These are phyloP conservation scores for Poecilia latipinna DNA, from an alignment of 2,113 vertebrate genomes.

Conservation along the genomic window DNA sequence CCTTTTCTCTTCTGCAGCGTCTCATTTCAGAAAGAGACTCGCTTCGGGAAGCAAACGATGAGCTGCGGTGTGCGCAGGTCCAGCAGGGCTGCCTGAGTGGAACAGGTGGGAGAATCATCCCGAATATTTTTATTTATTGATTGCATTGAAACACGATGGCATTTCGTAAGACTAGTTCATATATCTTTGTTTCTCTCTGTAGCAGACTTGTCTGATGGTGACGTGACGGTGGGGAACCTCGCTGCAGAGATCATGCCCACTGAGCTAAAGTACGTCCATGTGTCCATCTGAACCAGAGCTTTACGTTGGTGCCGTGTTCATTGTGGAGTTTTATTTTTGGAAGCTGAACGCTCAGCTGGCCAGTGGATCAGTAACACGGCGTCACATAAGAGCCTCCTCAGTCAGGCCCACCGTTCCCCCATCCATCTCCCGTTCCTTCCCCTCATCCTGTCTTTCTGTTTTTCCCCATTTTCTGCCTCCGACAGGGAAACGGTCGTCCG, in stretches of 20 bases:
- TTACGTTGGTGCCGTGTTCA: background rate
- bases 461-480: too few species aligned
- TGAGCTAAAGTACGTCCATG: slow-evolving; percentile 84
- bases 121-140: too few species aligned
- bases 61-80: slow-evolving; percentile 87
- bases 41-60: slow-evolving; percentile 88
- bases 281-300: background rate
- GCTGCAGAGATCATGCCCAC: slow-evolving; percentile 90
- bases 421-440: background rate
- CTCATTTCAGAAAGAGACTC: slow-evolving; percentile 86
- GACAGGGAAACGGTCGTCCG: slow-evolving; percentile 86
- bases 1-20: slow-evolving; percentile 70
- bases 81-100: slow-evolving; percentile 84
- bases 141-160: background rate
- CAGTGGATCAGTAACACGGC: slow-evolving; percentile 12
- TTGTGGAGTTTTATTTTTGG: slow-evolving; percentile 35
- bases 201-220: slow-evolving; percentile 77
- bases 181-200: slow-evolving; percentile 12
- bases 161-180: background rate
- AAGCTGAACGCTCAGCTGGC: slow-evolving; percentile 14
- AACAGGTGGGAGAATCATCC: slow-evolving; percentile 72
- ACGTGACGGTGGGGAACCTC: slow-evolving; percentile 80
- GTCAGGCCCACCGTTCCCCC: background rate
- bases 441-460: background rate
- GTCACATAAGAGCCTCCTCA: background rate